Conservation (phyloP, 2,113 vertebrate species). For the Hassar affinis region DNA sequence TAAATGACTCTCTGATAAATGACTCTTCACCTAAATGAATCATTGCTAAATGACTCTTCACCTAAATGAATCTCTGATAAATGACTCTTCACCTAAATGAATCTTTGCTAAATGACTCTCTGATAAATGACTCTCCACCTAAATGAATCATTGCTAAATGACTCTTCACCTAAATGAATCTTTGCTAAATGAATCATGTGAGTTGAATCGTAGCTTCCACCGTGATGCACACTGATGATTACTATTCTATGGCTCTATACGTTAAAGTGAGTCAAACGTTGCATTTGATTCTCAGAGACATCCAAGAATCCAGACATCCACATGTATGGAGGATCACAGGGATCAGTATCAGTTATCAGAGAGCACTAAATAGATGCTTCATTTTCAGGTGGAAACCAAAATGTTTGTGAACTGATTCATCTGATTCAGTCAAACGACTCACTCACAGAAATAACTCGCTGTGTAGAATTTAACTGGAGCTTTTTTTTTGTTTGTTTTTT, state of each 20-base stretch:
- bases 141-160: not conserved
- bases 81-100: too few relatives aligned
- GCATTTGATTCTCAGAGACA: not conserved
- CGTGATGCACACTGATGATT: not conserved
- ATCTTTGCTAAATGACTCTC: too few relatives aligned
- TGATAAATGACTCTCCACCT: too few relatives aligned
- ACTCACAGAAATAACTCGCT: not conserved
- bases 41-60: too few relatives aligned
- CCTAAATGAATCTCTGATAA: too few relatives aligned
- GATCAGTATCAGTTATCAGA: not conserved
- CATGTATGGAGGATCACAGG: not conserved
- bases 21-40: too few relatives aligned
- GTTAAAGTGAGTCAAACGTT: not conserved
- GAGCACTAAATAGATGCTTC: too few relatives aligned
- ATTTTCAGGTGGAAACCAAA: not conserved
- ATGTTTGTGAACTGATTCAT: not conserved
- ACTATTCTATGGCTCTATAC: not conserved
- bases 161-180: too few relatives aligned
- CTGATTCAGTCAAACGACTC: not conserved
- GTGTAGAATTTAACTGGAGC: not conserved
- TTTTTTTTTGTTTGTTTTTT: not conserved
- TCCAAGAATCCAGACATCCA: not conserved
- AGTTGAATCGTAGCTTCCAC: too few relatives aligned
- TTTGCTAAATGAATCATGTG: too few relatives aligned
- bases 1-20: too few relatives aligned